These are phyloP conservation scores for Aselliscus stoliczkanus DNA, from an alignment of 2,797 vertebrate genomes.

Conservation along the genomic window DNA sequence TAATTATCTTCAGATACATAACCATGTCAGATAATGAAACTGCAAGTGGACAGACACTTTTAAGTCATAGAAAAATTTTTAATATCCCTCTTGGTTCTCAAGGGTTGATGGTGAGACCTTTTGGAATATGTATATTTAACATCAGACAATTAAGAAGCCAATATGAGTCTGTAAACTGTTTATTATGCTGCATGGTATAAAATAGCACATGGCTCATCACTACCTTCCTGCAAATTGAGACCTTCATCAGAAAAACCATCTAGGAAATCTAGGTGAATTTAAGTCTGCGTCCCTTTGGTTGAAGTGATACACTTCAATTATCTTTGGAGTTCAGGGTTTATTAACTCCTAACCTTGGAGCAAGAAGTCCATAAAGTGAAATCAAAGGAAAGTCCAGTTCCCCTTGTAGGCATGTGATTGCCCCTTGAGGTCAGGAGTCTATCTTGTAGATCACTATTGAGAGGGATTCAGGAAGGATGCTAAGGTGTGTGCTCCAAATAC, in stretches of 20 bases:
- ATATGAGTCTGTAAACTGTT: background rate
- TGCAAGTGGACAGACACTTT: background rate
- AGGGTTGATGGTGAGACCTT: background rate
- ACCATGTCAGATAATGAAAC: background rate
- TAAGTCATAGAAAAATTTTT: background rate
- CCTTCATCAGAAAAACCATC: background rate
- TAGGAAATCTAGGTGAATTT: background rate
- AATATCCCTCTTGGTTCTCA: background rate
- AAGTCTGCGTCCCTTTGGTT: background rate
- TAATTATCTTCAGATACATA: background rate
- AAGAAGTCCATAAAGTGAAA: background rate
- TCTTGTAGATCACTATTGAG: accelerated
- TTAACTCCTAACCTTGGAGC: background rate
- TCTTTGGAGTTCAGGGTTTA: background rate
- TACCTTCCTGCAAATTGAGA: background rate
- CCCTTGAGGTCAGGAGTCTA: background rate
- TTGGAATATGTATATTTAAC: background rate
- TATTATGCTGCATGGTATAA: background rate
- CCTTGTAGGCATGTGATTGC: accelerated
- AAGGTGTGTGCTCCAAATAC: background rate
- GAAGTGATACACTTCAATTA: background rate
- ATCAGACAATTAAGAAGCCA: background rate
- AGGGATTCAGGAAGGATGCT: background rate
- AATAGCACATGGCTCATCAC: background rate
- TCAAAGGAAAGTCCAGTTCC: background rate